phyloP scores from a whole-genome alignment of 1,140 invertebrate genomes.

The Cylas formicarius region DNA sequence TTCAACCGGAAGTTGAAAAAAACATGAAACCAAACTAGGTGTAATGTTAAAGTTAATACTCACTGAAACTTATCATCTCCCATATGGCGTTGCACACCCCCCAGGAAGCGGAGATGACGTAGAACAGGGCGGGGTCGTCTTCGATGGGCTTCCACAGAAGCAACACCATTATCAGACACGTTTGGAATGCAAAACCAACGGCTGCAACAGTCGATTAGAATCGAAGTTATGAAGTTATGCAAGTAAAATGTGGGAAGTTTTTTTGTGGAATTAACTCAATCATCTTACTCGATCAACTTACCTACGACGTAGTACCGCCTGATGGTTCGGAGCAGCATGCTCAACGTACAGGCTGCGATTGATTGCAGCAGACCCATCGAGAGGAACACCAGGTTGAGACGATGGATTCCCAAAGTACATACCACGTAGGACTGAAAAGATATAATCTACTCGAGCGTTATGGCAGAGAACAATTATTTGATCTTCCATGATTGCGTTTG shows the following conservation, averaged over 20 bases:
- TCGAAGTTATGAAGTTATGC: not conserved
- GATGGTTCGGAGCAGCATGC: conserved; percentile 59
- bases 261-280: too few species aligned
- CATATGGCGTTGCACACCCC: conserved; percentile 68
- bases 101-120: conserved; percentile 65
- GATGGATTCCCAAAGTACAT: conserved; percentile 57
- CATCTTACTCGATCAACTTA: conserved; percentile 36
- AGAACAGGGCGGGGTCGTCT: conserved; percentile 57
- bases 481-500: too few species aligned
- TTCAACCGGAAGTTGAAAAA: too few species aligned
- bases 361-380: conserved; percentile 57
- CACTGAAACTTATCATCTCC: conserved; percentile 54
- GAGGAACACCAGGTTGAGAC: conserved; percentile 57
- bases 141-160: conserved; percentile 56
- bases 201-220: conserved; percentile 40
- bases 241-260: not conserved
- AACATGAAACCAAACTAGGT: not conserved
- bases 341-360: conserved; percentile 59
- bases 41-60: conserved; percentile 21
- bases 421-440: conserved; percentile 51
- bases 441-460: too few species aligned
- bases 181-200: conserved; percentile 60
- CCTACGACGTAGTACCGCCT: conserved; percentile 56
- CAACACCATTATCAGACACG: conserved; percentile 57
- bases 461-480: too few species aligned